phyloP scores from a whole-genome alignment of 2,888 invertebrate genomes.

The Drepana falcataria region DNA sequence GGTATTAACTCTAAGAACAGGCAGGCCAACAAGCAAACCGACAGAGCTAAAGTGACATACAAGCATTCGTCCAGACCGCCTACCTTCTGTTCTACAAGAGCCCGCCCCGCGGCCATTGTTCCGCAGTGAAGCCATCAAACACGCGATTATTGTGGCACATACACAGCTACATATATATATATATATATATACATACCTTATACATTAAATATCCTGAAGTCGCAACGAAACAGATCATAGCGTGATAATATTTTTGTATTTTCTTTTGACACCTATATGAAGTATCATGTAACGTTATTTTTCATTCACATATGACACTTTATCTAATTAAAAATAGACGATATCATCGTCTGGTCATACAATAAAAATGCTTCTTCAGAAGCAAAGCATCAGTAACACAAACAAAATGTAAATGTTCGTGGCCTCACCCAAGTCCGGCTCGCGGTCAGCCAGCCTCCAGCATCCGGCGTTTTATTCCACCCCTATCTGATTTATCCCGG shows the following conservation, averaged over 20 bases:
- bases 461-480: slow-evolving; percentile 46
- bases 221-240: too few relatives aligned
- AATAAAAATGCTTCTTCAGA: too few relatives aligned
- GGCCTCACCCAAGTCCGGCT: slow-evolving; percentile 21
- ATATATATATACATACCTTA: neutral
- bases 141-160: slow-evolving; percentile 4
- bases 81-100: slow-evolving; percentile 14
- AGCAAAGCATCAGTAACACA: too few relatives aligned
- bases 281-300: too few relatives aligned
- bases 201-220: neutral
- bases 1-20: too few relatives aligned
- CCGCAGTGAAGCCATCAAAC: slow-evolving; percentile 14
- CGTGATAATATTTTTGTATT: too few relatives aligned
- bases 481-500: slow-evolving; percentile 60
- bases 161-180: neutral
- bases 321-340: too few relatives aligned
- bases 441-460: slow-evolving; percentile 21
- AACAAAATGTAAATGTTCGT: slow-evolving; percentile 6
- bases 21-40: neutral
- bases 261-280: too few relatives aligned
- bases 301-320: too few relatives aligned
- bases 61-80: slow-evolving; percentile 7
- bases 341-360: too few relatives aligned
- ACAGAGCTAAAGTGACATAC: neutral
- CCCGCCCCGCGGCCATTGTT: slow-evolving; percentile 11